These are phyloP conservation scores for Sarcophaga carnaria DNA, from an alignment of 2,888 invertebrate genomes.

Conservation along the genomic window DNA sequence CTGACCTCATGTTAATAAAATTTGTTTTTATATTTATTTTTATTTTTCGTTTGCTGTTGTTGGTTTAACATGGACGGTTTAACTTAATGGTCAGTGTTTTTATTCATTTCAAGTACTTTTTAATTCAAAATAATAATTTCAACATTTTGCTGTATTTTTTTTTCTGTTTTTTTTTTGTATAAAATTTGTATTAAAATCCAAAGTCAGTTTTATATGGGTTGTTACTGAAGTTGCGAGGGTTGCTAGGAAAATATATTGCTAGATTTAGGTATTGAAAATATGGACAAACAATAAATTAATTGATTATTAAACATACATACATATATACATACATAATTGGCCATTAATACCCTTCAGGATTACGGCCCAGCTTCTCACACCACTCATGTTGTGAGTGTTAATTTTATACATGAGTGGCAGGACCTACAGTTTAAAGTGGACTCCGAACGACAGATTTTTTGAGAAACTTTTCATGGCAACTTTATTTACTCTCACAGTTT, in stretches of 20 bases:
- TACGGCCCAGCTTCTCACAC: too few relatives aligned
- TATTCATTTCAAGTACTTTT: conserved; percentile 68
- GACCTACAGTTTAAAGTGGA: too few relatives aligned
- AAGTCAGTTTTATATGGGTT: conserved; percentile 23
- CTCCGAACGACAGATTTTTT: too few relatives aligned
- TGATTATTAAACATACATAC: too few relatives aligned
- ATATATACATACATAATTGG: too few relatives aligned
- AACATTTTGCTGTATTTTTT: conserved; percentile 59
- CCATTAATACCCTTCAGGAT: too few relatives aligned
- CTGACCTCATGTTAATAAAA: conserved; percentile 66
- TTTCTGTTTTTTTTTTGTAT: conserved; percentile 1
- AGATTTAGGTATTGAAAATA: too few relatives aligned
- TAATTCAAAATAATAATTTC: conserved; percentile 68
- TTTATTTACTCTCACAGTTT: too few relatives aligned
- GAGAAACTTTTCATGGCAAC: too few relatives aligned
- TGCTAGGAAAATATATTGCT: background rate
- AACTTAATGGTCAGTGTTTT: conserved; percentile 70
- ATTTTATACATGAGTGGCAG: too few relatives aligned
- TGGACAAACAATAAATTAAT: too few relatives aligned
- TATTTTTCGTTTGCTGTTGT: conserved; percentile 16
- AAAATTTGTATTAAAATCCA: conserved; percentile 40
- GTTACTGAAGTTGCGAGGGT: conserved; percentile 22
- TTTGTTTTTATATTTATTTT: background rate
- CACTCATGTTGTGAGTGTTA: too few relatives aligned
- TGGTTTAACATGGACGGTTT: conserved; percentile 62